Base-by-base conservation (phyloP, 2,888 invertebrate species). In the Hydropsyche betteni region DNA sequence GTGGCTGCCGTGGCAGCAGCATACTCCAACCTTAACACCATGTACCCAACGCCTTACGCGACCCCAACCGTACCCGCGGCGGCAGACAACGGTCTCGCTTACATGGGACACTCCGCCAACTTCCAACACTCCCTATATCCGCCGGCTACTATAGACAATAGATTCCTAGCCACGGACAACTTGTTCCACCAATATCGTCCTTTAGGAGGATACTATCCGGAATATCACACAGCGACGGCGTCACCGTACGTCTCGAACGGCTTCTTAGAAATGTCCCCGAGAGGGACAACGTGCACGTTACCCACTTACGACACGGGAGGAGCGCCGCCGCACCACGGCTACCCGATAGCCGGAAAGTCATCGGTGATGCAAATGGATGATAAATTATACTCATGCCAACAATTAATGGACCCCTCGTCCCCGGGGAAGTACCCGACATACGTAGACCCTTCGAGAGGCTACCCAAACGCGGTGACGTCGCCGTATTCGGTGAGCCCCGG, bases 171-270 rank as follows among this genome's bases (percentile, higher is more conserved):
- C 53, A 91, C 95, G 8, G 95, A 96, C 82, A 95, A 95, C 82
- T 89, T 96, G 81, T 96, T 96, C 87, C 93, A 94, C 83, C 95
- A 96, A 84, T 96, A 96, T 85, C 91, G 96, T 79, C 93, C 95
- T n/a, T 85, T 96, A 69, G 93, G 95, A 53, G 89, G 91, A 4
- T 95, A 96, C 83, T 94, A 94, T 82, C 91, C 93, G 0, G 92
- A 93, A 68, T 93, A 93, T 81, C 92, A 93, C 80, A 90, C 92
- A 61, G 89, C 93, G 6, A 88, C 92, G 3, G 83, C 89, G 2
- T 86, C 89, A 74, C 87, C 89, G 0, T 93, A 93, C 82, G 90
- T 93, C 76, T 91, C 93, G 61, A 95, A 95, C 81, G 95, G 95
- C 4, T 96, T 96, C 84, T 87, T 96, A 76, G 93, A 93, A 82